phyloP scores from a whole-genome alignment of 2,797 vertebrate genomes.

The Ispidina picta region DNA sequence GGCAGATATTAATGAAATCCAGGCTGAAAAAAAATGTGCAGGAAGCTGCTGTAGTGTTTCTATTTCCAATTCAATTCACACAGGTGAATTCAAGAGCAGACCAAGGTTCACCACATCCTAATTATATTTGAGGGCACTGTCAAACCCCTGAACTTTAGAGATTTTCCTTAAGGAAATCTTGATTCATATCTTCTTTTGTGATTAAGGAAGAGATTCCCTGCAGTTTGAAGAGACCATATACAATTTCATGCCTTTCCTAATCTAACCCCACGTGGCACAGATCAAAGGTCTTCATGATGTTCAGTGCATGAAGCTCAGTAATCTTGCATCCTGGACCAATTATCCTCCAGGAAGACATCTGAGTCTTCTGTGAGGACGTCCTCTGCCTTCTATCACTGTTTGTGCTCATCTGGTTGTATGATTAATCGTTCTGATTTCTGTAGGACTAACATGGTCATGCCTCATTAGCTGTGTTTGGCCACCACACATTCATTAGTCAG shows the following conservation, averaged over 20 bases:
- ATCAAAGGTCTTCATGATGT: not conserved
- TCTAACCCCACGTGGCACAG: not conserved
- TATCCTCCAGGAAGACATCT: not conserved
- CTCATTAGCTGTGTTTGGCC: conserved; percentile 19
- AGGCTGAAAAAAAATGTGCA: conserved; percentile 3
- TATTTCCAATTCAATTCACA: conserved; percentile 15
- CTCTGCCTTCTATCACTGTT: not conserved
- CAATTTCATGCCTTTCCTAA: not conserved
- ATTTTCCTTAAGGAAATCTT: conserved; percentile 37
- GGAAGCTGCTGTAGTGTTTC: conserved; percentile 21
- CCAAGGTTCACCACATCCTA: conserved; percentile 23
- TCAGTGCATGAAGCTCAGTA: not conserved
- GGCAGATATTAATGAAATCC: conserved; percentile 56
- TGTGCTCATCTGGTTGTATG: not conserved
- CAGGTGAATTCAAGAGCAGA: conserved; percentile 56
- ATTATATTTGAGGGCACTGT: conserved; percentile 12
- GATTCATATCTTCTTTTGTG: not conserved
- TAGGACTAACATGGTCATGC: not conserved
- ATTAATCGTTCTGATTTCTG: conserved; percentile 2
- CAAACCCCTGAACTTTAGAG: not conserved
- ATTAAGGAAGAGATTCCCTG: conserved; percentile 8
- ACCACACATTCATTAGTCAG: not conserved
- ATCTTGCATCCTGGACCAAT: not conserved
- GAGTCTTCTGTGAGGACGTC: not conserved
- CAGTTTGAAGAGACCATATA: not conserved